These are phyloP conservation scores for Thysanoteuthis rhombus DNA, from an alignment of 2,888 invertebrate genomes.

Conservation along the genomic window DNA sequence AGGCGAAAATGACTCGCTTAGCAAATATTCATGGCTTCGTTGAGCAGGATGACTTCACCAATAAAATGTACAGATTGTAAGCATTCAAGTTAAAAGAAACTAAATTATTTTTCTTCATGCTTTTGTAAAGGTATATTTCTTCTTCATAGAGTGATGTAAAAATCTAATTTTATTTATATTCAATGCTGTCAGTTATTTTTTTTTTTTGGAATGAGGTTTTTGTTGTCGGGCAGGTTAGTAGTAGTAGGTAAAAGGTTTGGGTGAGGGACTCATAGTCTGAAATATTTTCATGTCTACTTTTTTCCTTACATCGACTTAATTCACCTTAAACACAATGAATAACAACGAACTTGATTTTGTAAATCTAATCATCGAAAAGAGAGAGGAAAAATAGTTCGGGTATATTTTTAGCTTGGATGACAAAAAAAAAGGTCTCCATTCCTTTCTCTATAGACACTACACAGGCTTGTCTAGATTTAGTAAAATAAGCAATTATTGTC, in stretches of 20 bases:
- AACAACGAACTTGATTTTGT: neutral
- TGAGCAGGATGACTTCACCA: neutral
- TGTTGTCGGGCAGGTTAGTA: neutral
- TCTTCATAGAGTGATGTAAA: neutral
- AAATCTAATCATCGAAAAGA: neutral
- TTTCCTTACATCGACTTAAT: neutral
- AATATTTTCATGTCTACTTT: neutral
- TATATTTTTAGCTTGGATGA: neutral
- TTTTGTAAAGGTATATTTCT: neutral
- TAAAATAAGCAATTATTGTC: neutral
- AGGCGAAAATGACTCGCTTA: neutral
- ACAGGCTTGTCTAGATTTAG: neutral
- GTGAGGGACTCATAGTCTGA: neutral
- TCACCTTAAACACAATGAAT: neutral
- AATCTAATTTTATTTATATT: neutral
- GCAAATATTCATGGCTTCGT: constrained; percentile 12
- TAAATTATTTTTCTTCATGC: neutral
- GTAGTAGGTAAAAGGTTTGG: neutral
- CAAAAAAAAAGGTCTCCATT: neutral
- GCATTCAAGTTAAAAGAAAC: neutral
- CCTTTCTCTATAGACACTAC: neutral
- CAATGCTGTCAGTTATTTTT: neutral
- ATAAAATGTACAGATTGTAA: neutral
- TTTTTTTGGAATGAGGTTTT: neutral
- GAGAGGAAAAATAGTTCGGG: neutral